Evolutionary conservation across 2,888 invertebrate genomes (phyloP).

Genomic region (Oscheius sp.): DNA sequence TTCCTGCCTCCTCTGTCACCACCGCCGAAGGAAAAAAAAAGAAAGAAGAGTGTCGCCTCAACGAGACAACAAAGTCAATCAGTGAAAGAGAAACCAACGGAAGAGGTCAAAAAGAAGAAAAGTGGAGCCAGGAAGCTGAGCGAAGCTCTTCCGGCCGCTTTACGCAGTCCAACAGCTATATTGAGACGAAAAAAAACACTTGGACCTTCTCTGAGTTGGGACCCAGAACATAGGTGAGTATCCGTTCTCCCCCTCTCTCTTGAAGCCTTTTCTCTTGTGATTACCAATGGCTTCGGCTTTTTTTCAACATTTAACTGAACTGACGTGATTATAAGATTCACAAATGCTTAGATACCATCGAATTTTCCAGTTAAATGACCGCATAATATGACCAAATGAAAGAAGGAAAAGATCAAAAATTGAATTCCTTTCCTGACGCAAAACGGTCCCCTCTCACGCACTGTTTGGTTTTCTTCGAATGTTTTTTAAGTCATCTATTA

Average conservation of each 20-base stretch:
- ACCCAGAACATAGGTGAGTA: conserved; percentile 58
- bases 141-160: conserved; percentile 52
- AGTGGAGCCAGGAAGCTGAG: conserved; percentile 46
- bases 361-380: too few species aligned
- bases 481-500: too few species aligned
- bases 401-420: too few species aligned
- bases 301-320: neutral
- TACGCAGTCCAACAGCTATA: conserved; percentile 53
- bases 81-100: conserved; percentile 13
- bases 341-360: too few species aligned
- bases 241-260: too few species aligned
- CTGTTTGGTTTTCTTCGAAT: too few species aligned
- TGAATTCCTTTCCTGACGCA: too few species aligned
- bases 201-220: conserved; percentile 66
- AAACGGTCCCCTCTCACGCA: too few species aligned
- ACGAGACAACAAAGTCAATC: conserved; percentile 8
- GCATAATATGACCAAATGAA: too few species aligned
- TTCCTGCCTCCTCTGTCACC: conserved; percentile 15
- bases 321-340: too few species aligned
- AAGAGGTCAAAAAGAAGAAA: conserved; percentile 40
- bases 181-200: conserved; percentile 58
- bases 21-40: conserved; percentile 10
- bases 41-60: conserved; percentile 14
- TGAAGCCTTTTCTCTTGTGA: too few species aligned
- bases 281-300: neutral